These are phyloP conservation scores for Phalera bucephala DNA, from an alignment of 2,888 invertebrate genomes.

Conservation along the genomic window DNA sequence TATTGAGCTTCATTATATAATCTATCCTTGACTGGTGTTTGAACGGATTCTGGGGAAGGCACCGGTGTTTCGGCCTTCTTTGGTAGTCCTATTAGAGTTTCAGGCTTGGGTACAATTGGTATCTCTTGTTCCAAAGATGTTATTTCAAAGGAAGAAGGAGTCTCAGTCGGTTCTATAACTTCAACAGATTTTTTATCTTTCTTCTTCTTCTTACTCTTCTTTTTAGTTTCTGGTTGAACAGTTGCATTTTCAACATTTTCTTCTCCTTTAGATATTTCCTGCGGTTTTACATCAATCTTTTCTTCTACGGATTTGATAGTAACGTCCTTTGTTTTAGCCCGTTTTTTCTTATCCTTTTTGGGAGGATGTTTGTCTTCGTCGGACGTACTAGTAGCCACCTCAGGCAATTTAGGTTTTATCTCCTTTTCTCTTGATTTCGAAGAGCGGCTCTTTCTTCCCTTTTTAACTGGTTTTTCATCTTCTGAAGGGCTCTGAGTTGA, in stretches of 20 bases:
- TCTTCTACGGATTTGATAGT: constrained; percentile 24
- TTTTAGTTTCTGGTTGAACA: constrained; percentile 42
- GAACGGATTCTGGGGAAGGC: constrained; percentile 65
- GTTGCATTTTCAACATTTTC: constrained; percentile 11
- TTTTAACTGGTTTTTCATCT: constrained; percentile 41
- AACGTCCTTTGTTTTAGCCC: constrained; percentile 53
- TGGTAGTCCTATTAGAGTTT: constrained; percentile 10
- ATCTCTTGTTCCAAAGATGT: constrained; percentile 37
- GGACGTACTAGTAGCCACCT: constrained; percentile 36
- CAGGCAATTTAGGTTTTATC: constrained; percentile 39
- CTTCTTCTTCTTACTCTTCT: constrained; percentile 63
- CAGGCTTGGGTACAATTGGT: constrained; percentile 2
- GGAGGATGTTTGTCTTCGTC: constrained; percentile 52
- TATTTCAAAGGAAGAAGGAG: constrained; percentile 28
- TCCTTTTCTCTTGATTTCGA: constrained; percentile 70
- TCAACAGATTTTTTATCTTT: constrained; percentile 47
- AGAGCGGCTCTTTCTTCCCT: constrained; percentile 54
- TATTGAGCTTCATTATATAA: constrained; percentile 71
- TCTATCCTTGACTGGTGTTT: constrained; percentile 72
- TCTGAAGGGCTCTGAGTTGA: constrained; percentile 34
- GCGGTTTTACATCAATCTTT: constrained; percentile 17
- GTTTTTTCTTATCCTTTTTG: constrained; percentile 65
- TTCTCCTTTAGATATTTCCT: constrained; percentile 15
- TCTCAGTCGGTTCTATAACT: constrained; percentile 23
- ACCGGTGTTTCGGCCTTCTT: constrained; percentile 42